Base-by-base conservation (phyloP, 1,140 invertebrate species). In the Latrodectus geometricus region DNA sequence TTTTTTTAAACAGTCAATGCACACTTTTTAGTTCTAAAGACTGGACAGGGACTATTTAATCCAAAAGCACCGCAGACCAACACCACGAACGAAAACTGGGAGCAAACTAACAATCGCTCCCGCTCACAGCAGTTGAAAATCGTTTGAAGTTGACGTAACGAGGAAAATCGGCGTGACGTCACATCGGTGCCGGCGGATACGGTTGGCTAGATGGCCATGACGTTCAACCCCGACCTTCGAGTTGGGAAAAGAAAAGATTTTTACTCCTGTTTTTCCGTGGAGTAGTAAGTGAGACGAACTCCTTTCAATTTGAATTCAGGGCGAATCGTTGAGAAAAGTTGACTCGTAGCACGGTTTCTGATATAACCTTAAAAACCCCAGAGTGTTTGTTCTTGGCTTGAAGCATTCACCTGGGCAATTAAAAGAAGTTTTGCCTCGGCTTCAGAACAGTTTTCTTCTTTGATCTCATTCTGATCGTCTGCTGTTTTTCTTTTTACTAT, bases 121-220 rank as follows among this genome's bases (percentile, higher is more conserved):
- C 35, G 66, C 21, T 23, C 9, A 50, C 75, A 48, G 83, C 74
- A 61, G 11, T 61, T 77, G 83, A 78, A 86, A 86, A 70, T 78
- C 83, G 83, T 70, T 73, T 86, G 74, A 66, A 20, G 65, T 35
- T 78, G 75, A 86, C 83, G 83, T 86, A 77, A 86, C 74, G 50
- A 23, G 20, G 70, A 72, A 82, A 69, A 69, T 70, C 69, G 23
- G 11, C 74, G 61, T 86, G 83, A 86, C 83, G 83, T 86, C 83
- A 86, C 74, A 61, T 48, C 61, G 83, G 75, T 86, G 83, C 83
- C 66, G 83, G 83, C 75, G 83, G 82, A 76, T 86, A 86, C 83
- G 74, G 83, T 86, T 86, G 83, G 83, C 61, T 86, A 86, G 66
- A 77, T 74, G 75, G 74, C 83, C 83, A 86, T 86, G 83, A 86